Conservation (phyloP, 2,888 invertebrate genomes). For the Carcina quercana region DNA sequence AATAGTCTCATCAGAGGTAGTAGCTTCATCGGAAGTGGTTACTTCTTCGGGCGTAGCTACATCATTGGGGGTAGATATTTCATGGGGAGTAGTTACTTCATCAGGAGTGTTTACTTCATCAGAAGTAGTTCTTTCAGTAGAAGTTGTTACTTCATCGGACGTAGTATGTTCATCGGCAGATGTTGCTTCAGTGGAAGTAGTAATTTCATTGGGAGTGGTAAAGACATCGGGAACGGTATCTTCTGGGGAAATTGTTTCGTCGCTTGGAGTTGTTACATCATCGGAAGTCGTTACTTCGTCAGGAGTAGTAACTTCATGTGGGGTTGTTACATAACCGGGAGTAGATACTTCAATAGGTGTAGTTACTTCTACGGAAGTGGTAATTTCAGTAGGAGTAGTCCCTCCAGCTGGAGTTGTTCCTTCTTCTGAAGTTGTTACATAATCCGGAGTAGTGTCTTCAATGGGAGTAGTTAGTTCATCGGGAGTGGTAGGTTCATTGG, state of each 20-base stretch:
- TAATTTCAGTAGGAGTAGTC: too few species aligned
- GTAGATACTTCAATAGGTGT: too few species aligned
- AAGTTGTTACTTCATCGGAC: not conserved
- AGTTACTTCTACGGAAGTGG: too few species aligned
- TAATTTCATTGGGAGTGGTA: conserved; percentile 2
- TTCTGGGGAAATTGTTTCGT: not conserved
- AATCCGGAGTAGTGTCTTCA: too few species aligned
- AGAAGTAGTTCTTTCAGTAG: not conserved
- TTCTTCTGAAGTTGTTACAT: too few species aligned
- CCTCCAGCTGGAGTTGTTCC: too few species aligned
- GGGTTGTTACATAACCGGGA: not conserved
- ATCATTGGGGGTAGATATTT: not conserved
- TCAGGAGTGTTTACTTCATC: not conserved
- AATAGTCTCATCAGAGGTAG: not conserved
- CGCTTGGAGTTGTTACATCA: not conserved
- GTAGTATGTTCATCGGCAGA: not conserved
- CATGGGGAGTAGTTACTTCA: not conserved
- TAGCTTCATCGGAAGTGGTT: not conserved
- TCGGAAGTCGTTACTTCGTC: not conserved
- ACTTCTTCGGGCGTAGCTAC: not conserved
- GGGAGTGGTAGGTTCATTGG: too few species aligned
- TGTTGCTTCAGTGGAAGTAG: conserved; percentile 5
- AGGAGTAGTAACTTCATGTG: not conserved
- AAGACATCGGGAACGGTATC: conserved; percentile 4
- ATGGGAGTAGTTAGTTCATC: too few species aligned